Conservation (phyloP, 2,797 vertebrate species). For the Cryptoblepharus egeriae region DNA sequence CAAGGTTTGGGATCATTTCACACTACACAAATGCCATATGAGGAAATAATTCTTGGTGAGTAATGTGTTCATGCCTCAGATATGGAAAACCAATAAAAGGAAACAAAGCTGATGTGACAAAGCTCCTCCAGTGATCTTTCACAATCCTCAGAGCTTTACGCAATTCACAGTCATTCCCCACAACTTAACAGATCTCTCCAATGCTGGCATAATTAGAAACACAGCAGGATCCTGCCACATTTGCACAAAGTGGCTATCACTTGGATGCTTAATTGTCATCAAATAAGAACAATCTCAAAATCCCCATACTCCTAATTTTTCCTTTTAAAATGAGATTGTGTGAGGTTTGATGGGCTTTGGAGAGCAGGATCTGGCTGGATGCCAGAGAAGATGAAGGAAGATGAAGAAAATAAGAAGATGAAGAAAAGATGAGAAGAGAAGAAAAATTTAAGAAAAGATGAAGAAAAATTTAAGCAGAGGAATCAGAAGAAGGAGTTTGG, state of each 20-base stretch:
- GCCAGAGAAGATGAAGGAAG: not conserved
- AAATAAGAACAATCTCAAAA: not conserved
- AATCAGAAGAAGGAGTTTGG: no score
- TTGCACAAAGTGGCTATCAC: not conserved
- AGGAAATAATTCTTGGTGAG: not conserved
- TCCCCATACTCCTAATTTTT: not conserved
- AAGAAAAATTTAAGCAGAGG: not conserved
- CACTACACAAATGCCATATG: not conserved
- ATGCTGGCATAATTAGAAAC: not conserved
- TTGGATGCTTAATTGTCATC: not conserved
- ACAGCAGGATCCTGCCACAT: not conserved
- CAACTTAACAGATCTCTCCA: not conserved
- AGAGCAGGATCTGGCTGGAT: not conserved
- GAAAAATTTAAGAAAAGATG: not conserved
- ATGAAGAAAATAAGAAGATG: no score
- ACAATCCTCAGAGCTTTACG: not conserved
- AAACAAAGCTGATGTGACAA: slow-evolving; percentile 10
- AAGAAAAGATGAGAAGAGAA: no score
- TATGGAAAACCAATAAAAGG: slow-evolving; percentile 1
- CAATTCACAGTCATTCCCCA: not conserved
- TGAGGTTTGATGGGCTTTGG: not conserved
- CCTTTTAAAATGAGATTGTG: not conserved
- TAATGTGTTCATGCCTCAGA: not conserved
- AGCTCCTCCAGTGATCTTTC: slow-evolving; percentile 2
- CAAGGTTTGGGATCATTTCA: not conserved